Percentiles rank a stretch among this genome's conserved stretches.
phyloP scores from a whole-genome alignment of 2,797 vertebrate genomes.

The Lepus townsendii region DNA sequence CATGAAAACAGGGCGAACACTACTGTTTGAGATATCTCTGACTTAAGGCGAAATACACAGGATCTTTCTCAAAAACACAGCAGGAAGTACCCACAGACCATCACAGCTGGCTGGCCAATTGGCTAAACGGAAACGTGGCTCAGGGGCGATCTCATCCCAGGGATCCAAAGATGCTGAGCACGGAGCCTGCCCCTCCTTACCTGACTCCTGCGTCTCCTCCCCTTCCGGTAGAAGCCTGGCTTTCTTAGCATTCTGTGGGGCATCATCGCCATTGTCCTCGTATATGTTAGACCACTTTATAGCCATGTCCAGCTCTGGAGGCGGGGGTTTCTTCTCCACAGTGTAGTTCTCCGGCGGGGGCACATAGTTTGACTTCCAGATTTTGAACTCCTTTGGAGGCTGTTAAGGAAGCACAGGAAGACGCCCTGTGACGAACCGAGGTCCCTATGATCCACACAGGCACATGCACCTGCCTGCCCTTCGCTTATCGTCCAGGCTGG shows the following conservation, averaged over 20 bases:
- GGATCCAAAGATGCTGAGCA: background rate
- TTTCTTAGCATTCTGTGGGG: conserved; percentile 90
- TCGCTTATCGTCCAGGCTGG: conserved; percentile 36
- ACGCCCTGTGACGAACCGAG: conserved; percentile 72
- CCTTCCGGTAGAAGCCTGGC: conserved; percentile 91
- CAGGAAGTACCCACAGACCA: background rate
- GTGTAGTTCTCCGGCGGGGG: conserved; percentile 94
- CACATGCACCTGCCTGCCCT: conserved; percentile 77
- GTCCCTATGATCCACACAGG: background rate
- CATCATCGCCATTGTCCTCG: conserved; percentile 97
- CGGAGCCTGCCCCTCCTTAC: conserved; percentile 80
- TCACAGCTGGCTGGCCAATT: background rate
- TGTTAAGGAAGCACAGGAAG: conserved; percentile 85
- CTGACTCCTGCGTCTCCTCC: conserved; percentile 89
- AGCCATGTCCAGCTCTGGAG: conserved; percentile 96
- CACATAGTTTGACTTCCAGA: conserved; percentile 95
- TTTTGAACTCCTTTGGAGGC: conserved; percentile 94
- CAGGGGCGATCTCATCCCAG: background rate
- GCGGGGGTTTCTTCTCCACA: conserved; percentile 92
- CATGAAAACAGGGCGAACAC: background rate
- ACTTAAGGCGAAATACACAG: background rate
- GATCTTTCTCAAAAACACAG: background rate
- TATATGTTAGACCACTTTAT: conserved; percentile 99
- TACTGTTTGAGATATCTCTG: background rate
- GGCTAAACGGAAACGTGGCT: no score